Conservation (phyloP, 2,797 vertebrate genomes). For the Otolemur crassicaudatus region DNA sequence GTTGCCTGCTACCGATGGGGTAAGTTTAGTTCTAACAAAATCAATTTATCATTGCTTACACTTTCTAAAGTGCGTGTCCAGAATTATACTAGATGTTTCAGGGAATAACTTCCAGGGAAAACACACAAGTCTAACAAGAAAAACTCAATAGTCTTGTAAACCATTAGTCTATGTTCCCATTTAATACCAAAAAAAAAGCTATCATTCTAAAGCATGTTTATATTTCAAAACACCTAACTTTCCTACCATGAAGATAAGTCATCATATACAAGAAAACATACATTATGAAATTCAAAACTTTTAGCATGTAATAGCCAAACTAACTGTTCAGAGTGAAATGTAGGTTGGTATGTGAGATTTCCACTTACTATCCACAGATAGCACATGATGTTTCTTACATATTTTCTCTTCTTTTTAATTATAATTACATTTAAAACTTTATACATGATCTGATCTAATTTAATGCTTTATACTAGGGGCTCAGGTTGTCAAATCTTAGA, state of each 20-base stretch:
- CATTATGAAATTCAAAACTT: conserved; percentile 31
- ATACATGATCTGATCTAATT: background rate
- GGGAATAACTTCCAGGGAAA: conserved; percentile 12
- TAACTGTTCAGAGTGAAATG: background rate
- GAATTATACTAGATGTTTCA: background rate
- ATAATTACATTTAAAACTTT: conserved; percentile 41
- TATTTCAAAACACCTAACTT: conserved; percentile 16
- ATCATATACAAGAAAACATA: background rate
- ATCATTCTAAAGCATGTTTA: background rate
- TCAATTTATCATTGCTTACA: background rate
- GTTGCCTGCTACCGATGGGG: background rate
- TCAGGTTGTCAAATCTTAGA: conserved; percentile 32
- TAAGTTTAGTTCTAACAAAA: background rate
- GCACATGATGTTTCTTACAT: background rate
- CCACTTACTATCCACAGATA: background rate
- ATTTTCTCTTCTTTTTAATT: conserved; percentile 29
- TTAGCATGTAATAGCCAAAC: conserved; percentile 32
- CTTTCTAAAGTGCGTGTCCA: conserved; percentile 17
- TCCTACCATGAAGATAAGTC: background rate
- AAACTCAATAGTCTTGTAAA: conserved; percentile 49
- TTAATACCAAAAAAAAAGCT: background rate
- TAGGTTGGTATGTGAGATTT: conserved; percentile 10
- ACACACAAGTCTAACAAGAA: background rate
- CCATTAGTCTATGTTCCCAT: background rate
- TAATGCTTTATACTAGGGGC: background rate